A percentile compares a stretch with the other conserved stretches of the same genome.
phyloP scores from a whole-genome alignment of 2,888 invertebrate genomes.

The Ellobium chinense region DNA sequence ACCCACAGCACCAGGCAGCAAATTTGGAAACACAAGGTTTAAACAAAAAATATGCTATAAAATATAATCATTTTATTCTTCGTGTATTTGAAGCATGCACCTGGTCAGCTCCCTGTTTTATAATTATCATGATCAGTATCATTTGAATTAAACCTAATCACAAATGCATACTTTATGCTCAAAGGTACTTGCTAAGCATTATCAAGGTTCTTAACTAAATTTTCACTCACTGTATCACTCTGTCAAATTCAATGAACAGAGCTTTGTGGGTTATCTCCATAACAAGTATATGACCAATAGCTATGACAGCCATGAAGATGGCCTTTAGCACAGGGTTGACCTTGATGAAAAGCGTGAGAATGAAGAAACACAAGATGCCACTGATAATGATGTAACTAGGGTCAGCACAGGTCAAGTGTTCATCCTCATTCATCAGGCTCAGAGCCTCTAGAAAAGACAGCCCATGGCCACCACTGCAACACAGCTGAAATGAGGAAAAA shows the following conservation, averaged over 20 bases:
- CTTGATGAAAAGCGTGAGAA: conserved; percentile 90
- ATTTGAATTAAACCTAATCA: no score
- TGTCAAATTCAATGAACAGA: conserved; percentile 90
- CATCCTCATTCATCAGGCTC: conserved; percentile 55
- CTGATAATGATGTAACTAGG: conserved; percentile 93
- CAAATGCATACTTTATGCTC: no score
- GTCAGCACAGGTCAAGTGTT: conserved; percentile 84
- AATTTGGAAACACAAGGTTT: no score
- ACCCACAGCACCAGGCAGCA: no score
- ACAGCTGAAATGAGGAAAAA: conserved; percentile 68
- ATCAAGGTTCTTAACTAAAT: no score
- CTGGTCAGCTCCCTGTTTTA: no score
- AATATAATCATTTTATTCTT: no score
- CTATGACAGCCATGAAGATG: conserved; percentile 85
- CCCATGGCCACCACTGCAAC: conserved; percentile 72
- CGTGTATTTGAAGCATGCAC: no score
- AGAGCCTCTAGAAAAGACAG: conserved; percentile 62
- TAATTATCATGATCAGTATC: no score
- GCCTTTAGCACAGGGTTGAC: conserved; percentile 91
- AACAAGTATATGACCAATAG: conserved; percentile 89
- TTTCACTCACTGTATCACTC: conserved; percentile 58
- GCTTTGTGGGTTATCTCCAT: conserved; percentile 90
- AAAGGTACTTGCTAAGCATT: no score
- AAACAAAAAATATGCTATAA: no score
- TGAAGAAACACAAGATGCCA: conserved; percentile 90